Base-by-base conservation (phyloP, 2,113 vertebrate species). In the Oryzias celebensis region DNA sequence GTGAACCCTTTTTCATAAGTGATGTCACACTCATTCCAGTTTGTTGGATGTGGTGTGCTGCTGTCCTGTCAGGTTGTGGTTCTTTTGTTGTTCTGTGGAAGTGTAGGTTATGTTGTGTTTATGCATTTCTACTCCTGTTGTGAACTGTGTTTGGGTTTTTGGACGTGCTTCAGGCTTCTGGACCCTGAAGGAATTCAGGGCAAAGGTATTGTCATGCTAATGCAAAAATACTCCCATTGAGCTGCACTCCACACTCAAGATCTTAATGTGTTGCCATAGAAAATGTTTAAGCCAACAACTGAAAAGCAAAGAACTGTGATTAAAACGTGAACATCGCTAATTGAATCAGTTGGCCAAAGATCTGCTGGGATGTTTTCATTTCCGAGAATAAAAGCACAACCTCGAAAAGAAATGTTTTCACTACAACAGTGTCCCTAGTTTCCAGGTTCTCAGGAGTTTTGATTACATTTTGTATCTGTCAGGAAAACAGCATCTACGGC, bases 161-260 rank as follows among this genome's bases (percentile, higher is more conserved):
- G 47, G 36, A n/a, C 36, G 52, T 31, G 6, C 46, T 10, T 14
- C 52, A 49, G n/a, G 41, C 24, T 24, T 46, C 31, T 49, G 48
- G 31, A 48, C 48, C 49, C 22, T 42, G 15, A 44, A 65, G 56
- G 70, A 45, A 73, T 60, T 18, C 51, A 47, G 62, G 51, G 69
- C 46, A 58, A 58, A 58, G 17, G 61, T 26, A 59, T 53, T 64
- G 69, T 71, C 61, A 65, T 58, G 61, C 61, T 71, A 58, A 71
- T 59, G 55, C 28, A 3, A 10, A 10, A 43, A 53, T 51, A 60
- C 56, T 49, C 42, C 12, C 23, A n/a, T 28, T 1, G 13, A 23
- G 60, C 55, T 62, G 8, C 50, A 45, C 57, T 15, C 20, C 45
- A 22, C 13, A 28, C 12, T 18, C 14, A 2, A 4, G 16, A 22